These are phyloP conservation scores for Drosophila melanosoma DNA, from an alignment of 2,888 invertebrate species.

Conservation along the genomic window DNA sequence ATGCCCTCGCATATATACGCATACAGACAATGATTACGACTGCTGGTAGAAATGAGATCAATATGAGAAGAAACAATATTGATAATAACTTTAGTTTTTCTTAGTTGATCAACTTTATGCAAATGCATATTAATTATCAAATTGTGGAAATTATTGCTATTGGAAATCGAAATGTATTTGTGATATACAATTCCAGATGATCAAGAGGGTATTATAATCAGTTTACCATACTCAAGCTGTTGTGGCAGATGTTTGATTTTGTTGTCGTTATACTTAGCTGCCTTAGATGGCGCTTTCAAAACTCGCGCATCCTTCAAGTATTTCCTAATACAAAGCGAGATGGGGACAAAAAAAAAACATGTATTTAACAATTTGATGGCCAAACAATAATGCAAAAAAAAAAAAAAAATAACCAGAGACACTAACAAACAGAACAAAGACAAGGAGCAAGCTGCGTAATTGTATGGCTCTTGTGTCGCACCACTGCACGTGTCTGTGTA, in stretches of 20 bases:
- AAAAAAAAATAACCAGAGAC: slow-evolving; percentile 3
- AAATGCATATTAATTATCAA: no score
- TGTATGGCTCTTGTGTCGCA: slow-evolving; percentile 54
- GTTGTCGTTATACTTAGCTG: slow-evolving; percentile 20
- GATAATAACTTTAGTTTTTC: no score
- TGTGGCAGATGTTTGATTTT: slow-evolving; percentile 2
- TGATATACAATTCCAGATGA: not conserved
- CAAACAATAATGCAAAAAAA: slow-evolving; percentile 41
- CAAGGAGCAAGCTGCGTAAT: slow-evolving; percentile 57
- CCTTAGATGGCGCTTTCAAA: not conserved
- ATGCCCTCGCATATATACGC: no score
- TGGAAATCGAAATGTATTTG: no score
- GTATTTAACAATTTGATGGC: slow-evolving; percentile 53
- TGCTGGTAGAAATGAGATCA: no score
- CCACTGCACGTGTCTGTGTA: slow-evolving; percentile 18
- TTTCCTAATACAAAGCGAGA: slow-evolving; percentile 54
- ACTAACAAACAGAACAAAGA: slow-evolving; percentile 47
- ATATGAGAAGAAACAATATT: no score
- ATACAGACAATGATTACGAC: no score
- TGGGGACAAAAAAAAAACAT: slow-evolving; percentile 20
- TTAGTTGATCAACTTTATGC: no score
- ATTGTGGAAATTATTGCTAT: not conserved
- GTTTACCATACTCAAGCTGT: not conserved
- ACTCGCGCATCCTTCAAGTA: slow-evolving; percentile 37
- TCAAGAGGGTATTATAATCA: not conserved